Conservation (phyloP, 53 echinoderm and acorn worm species). For the Stichopus horrens region DNA sequence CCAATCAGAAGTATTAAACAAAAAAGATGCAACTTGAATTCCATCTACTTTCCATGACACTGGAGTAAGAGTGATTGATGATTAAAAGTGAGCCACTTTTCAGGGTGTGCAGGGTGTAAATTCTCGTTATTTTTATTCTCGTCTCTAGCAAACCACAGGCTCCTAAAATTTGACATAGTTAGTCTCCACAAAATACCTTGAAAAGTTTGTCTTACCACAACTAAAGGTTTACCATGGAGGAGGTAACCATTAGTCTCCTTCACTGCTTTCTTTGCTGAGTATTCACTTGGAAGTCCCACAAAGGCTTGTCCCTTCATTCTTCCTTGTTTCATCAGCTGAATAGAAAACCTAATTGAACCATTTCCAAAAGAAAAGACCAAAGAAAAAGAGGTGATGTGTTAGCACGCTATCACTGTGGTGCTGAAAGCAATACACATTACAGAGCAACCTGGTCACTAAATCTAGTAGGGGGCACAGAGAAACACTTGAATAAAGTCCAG, state of each 20-base stretch:
- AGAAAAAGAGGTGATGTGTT: too few species aligned
- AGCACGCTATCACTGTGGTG: too few species aligned
- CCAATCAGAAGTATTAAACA: too few species aligned
- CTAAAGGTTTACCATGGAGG: conserved; percentile 86
- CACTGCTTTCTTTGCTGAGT: conserved; percentile 80
- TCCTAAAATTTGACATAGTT: neutral
- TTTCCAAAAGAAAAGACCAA: too few species aligned
- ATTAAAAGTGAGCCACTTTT: neutral
- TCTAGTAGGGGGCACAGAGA: too few species aligned
- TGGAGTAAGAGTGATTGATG: too few species aligned
- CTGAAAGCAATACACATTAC: too few species aligned
- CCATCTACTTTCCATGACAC: too few species aligned
- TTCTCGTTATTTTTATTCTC: neutral
- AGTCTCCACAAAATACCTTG: neutral
- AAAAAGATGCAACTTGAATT: too few species aligned
- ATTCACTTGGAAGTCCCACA: conserved; percentile 90
- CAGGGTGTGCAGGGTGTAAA: neutral
- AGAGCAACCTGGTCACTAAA: too few species aligned
- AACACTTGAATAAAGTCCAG: too few species aligned
- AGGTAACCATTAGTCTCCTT: conserved; percentile 88
- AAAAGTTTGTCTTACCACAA: conserved; percentile 75
- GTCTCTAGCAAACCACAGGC: neutral
- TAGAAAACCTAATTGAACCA: conserved; percentile 69
- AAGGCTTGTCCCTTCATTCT: conserved; percentile 99
- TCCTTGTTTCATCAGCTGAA: conserved; percentile 95